A percentile compares a stretch with the other conserved stretches of the same genome.
Evolutionary conservation across 2,888 invertebrate species (phyloP).

Genomic region (Euzetes globulus): DNA sequence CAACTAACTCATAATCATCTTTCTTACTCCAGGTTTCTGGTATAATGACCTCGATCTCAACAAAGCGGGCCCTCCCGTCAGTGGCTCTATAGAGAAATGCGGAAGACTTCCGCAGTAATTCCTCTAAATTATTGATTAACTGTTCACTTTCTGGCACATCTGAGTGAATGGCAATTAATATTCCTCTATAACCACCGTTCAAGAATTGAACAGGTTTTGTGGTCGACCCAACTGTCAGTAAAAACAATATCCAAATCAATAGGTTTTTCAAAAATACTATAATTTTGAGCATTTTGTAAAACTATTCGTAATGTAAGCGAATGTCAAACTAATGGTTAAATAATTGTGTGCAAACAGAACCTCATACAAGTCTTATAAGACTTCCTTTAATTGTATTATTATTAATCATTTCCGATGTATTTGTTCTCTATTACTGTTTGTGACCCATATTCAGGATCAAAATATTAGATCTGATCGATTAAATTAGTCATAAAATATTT

Average conservation of each 20-base stretch:
- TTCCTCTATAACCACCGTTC: conserved; percentile 41
- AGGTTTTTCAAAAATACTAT: not conserved
- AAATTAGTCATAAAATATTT: too few relatives aligned
- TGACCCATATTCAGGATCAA: not conserved
- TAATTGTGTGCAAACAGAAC: not conserved
- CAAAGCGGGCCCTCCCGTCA: conserved; percentile 54
- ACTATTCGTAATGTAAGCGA: not conserved
- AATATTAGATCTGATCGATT: too few relatives aligned
- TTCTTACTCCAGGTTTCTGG: conserved; percentile 56
- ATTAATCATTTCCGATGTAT: conserved; percentile 1
- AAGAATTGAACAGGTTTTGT: conserved; percentile 1
- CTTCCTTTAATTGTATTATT: not conserved
- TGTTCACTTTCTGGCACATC: conserved; percentile 37
- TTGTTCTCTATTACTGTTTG: not conserved
- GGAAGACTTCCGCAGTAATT: conserved; percentile 54
- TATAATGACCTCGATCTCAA: conserved; percentile 55
- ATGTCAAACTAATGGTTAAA: not conserved
- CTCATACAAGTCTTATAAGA: not conserved
- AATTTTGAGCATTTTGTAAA: not conserved
- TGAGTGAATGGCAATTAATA: conserved; percentile 39
- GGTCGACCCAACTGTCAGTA: not conserved
- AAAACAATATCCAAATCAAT: not conserved
- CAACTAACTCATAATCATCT: conserved; percentile 36
- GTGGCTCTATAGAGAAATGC: conserved; percentile 55
- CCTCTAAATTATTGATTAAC: conserved; percentile 47